Evolutionary conservation across 1,140 invertebrate genomes (phyloP).

Genomic region (Heliconius hewitsoni): DNA sequence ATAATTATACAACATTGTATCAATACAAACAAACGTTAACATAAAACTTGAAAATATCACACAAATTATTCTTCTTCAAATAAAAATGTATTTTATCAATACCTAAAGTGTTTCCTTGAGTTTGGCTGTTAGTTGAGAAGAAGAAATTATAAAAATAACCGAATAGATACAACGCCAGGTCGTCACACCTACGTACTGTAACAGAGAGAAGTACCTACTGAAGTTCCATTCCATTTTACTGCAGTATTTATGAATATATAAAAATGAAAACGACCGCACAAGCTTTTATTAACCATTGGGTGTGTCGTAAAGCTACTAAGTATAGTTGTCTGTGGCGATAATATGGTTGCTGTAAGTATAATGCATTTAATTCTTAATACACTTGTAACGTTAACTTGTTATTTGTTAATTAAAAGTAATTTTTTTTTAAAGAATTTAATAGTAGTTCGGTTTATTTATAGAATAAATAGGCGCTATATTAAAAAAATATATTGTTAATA

Average conservation of each 20-base stretch:
- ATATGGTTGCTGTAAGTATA: neutral
- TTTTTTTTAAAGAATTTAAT: neutral
- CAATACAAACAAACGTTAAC: too few relatives aligned
- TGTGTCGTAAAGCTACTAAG: conserved; percentile 19
- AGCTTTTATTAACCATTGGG: conserved; percentile 25
- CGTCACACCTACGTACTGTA: neutral
- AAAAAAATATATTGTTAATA: neutral
- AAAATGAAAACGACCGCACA: conserved; percentile 16
- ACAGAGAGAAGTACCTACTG: neutral
- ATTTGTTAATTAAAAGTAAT: neutral
- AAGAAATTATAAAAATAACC: neutral
- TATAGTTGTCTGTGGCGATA: conserved; percentile 2
- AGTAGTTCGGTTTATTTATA: neutral
- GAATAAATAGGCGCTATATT: neutral
- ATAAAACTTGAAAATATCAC: too few relatives aligned
- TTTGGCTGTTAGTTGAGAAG: too few relatives aligned
- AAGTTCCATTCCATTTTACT: conserved; percentile 14
- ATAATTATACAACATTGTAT: too few relatives aligned
- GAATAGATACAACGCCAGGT: neutral
- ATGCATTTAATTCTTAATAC: conserved; percentile 6
- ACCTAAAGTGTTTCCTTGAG: too few relatives aligned
- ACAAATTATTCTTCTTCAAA: too few relatives aligned
- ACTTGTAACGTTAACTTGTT: neutral
- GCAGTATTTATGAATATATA: conserved; percentile 25
- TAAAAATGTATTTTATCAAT: neutral